Base-by-base conservation (phyloP, 2,113 vertebrate species). In the Sus scrofa region DNA sequence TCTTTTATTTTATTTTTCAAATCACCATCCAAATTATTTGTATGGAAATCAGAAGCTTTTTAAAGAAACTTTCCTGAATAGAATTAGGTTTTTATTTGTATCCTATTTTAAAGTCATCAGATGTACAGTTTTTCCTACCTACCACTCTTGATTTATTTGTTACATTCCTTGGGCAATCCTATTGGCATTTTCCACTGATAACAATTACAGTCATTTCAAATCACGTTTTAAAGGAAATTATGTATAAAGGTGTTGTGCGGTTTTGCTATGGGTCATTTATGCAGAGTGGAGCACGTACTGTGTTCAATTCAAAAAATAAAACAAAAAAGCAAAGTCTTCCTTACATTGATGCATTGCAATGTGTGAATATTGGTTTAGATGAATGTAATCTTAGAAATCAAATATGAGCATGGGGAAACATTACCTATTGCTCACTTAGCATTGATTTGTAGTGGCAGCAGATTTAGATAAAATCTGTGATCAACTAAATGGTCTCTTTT, bases 31-130 rank as follows among this genome's bases (percentile, higher is more conserved):
- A 95, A 86, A 90, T 96, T 90, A 83, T 83, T 83, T 93, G 16
- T 71, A 32, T 91, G 62, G 34, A 73, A 92, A 82, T 87, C 75
- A 96, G 77, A 98, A 91, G 39, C 73, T 94, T 96, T 84, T 82
- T 44, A 67, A 79, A 75, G 63, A 82, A 93, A 86, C 75, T 95
- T 88, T 39, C 8, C 70, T 92, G 75, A 94, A 92, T 32, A 92
- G 81, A 95, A 90, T 82, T 85, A 22, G 39, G 32, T 85, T 97
- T 97, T 94, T 87, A 90, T 78, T 26, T 96, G 18, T 94, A 83
- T 94, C 1, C 10, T 95, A 75, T 93, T 97, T 98, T 81, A 91
- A 77, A 95, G 34, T 95, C 58, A 94, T 95, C 89, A 96, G 60
- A 52, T 2, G 63, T 86, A 81, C 5, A 73, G 75, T 94, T 89